Evolutionary conservation across 2,113 vertebrate species (phyloP).

Genomic region (Falco punctatus): DNA sequence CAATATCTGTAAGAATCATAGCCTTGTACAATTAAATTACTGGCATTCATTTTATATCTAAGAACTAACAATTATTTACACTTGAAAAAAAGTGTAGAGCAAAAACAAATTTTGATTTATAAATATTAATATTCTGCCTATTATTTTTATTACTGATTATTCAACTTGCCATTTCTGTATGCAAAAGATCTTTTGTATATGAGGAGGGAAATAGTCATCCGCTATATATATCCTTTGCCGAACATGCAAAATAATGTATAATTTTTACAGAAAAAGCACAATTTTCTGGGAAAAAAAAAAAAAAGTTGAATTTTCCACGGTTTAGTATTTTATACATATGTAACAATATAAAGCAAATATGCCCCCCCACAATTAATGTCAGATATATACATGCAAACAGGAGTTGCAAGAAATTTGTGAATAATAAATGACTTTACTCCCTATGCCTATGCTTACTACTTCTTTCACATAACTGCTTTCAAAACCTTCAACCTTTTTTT

Average conservation of each 20-base stretch:
- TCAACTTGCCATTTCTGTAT: neutral
- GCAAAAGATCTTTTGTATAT: neutral
- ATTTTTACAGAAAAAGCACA: neutral
- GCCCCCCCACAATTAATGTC: neutral
- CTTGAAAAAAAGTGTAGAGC: neutral
- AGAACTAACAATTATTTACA: neutral
- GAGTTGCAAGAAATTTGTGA: neutral
- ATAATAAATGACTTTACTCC: neutral
- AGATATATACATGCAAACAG: neutral
- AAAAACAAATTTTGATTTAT: neutral
- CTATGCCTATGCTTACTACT: neutral
- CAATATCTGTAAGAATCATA: neutral
- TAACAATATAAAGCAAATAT: neutral
- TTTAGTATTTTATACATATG: neutral
- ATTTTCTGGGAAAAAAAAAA: neutral
- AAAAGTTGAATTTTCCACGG: neutral
- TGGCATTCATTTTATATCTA: neutral
- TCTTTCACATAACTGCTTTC: neutral
- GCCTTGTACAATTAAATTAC: neutral
- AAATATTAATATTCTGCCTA: neutral
- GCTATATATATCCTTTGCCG: neutral
- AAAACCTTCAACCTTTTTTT: fast-evolving
- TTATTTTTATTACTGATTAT: neutral
- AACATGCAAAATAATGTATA: neutral
- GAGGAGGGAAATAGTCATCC: neutral